Evolutionary conservation across 2,113 vertebrate species (phyloP).

Genomic region (Pachycephala philippinensis): DNA sequence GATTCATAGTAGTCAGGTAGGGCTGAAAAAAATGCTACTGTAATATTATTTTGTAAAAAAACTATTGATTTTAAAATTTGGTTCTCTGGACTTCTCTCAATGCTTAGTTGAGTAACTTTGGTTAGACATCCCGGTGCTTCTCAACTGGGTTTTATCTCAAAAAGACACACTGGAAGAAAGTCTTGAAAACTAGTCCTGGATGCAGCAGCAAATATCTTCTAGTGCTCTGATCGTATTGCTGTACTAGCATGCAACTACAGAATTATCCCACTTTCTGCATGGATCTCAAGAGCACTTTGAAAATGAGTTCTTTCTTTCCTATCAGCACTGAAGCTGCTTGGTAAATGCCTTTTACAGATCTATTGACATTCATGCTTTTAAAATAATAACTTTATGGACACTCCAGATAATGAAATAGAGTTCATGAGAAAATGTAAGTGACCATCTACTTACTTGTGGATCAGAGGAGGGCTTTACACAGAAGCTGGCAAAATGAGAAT

Average conservation of each 20-base stretch:
- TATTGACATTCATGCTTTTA: conserved; percentile 17
- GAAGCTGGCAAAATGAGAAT: neutral
- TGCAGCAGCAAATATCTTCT: neutral
- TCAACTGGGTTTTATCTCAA: neutral
- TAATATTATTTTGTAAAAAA: neutral
- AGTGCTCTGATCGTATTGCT: neutral
- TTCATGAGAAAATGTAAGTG: neutral
- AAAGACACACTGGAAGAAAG: neutral
- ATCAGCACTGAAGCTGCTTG: neutral
- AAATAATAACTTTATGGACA: conserved; percentile 24
- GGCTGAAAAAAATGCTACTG: neutral
- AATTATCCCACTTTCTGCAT: neutral
- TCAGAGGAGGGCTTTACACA: neutral
- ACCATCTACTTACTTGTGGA: neutral
- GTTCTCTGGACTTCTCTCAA: neutral
- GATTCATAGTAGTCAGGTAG: neutral
- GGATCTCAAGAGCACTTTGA: neutral
- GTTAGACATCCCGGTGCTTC: neutral
- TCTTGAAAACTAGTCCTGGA: neutral
- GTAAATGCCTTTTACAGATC: conserved; percentile 9
- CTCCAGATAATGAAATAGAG: neutral
- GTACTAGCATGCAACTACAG: neutral
- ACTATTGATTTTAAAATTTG: neutral
- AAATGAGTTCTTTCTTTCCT: neutral
- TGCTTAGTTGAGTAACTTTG: neutral